phyloP scores from a whole-genome alignment of 2,797 vertebrate genomes.

The Masticophis lateralis region DNA sequence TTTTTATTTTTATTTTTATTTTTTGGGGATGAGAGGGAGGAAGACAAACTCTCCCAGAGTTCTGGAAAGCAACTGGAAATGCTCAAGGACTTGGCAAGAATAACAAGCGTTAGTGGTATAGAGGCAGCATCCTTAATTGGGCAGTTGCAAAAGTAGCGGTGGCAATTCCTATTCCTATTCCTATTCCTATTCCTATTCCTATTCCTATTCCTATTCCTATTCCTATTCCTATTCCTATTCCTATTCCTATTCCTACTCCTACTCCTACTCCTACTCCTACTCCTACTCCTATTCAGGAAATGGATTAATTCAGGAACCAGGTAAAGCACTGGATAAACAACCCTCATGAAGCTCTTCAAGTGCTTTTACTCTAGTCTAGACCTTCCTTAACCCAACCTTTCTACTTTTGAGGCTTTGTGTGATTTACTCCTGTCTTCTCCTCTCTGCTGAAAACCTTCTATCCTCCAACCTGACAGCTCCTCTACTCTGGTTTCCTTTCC shows the following conservation, averaged over 20 bases:
- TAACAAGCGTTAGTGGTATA: not conserved
- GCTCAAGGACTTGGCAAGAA: not conserved
- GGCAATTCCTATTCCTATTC: too few relatives aligned
- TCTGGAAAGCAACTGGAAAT: not conserved
- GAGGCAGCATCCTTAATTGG: not conserved
- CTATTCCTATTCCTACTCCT: too few relatives aligned
- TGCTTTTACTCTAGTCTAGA: not conserved
- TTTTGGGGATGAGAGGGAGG: too few relatives aligned
- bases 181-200: too few relatives aligned
- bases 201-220: too few relatives aligned
- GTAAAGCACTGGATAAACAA: not conserved
- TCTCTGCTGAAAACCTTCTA: not conserved
- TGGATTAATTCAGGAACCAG: not conserved
- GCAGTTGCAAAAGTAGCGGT: too few relatives aligned
- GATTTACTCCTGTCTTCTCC: not conserved
- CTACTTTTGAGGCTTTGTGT: not conserved
- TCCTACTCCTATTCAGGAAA: not conserved
- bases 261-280: too few relatives aligned
- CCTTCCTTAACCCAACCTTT: not conserved
- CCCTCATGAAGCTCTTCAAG: not conserved
- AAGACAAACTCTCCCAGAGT: not conserved
- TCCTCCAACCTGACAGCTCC: not conserved
- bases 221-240: too few relatives aligned
- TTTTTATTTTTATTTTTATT: not conserved
- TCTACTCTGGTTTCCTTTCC: not conserved